Conservation (phyloP, 2,113 vertebrate genomes). For the Oncorhynchus kisutch region DNA sequence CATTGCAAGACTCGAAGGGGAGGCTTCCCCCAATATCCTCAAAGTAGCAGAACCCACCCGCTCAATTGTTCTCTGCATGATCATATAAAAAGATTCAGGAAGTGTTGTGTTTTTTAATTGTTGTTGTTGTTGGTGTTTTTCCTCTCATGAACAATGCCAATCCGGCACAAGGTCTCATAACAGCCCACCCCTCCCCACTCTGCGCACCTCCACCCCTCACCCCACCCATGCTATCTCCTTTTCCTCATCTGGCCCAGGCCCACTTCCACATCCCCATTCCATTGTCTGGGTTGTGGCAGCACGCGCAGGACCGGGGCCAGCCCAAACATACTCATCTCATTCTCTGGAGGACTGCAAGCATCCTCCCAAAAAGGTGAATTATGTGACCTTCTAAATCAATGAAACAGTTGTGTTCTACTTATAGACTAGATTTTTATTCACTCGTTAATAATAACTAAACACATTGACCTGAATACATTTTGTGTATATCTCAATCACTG, state of each 20-base stretch:
- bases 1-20: constrained; percentile 72
- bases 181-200: constrained; percentile 68
- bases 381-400: constrained; percentile 57
- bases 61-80: constrained; percentile 74
- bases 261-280: constrained; percentile 72
- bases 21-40: constrained; percentile 72
- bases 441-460: not conserved
- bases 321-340: constrained; percentile 73
- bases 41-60: constrained; percentile 69
- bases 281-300: constrained; percentile 75
- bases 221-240: constrained; percentile 74
- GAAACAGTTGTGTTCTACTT: constrained; percentile 44
- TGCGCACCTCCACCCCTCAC: constrained; percentile 71
- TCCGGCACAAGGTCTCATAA: constrained; percentile 79
- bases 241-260: constrained; percentile 73
- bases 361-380: constrained; percentile 74
- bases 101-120: constrained; percentile 70
- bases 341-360: constrained; percentile 67
- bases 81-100: constrained; percentile 87
- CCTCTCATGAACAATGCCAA: constrained; percentile 85
- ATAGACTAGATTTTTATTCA: not conserved
- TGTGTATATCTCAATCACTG: not conserved
- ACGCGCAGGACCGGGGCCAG: constrained; percentile 71
- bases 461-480: not conserved
- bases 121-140: constrained; percentile 72